phyloP scores from a whole-genome alignment of 2,113 vertebrate genomes.

The Podarcis cretensis region DNA sequence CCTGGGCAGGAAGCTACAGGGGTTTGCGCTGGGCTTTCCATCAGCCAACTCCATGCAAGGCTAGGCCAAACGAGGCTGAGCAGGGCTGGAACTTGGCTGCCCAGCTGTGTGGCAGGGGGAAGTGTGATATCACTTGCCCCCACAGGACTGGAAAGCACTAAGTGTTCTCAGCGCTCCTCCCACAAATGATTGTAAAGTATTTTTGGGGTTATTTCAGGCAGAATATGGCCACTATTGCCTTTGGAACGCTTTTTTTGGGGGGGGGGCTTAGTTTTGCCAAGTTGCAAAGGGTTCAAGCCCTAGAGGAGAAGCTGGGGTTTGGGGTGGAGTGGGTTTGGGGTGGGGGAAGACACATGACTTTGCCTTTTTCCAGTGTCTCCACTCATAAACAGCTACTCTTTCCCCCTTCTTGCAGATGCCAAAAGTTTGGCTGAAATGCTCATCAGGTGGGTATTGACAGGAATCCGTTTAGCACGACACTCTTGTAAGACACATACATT shows the following conservation, averaged over 20 bases:
- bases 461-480: not conserved
- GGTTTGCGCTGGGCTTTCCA: not conserved
- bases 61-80: not conserved
- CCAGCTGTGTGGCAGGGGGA: not conserved
- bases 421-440: constrained; percentile 99
- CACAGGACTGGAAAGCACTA: too few relatives aligned
- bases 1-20: not conserved
- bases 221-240: not conserved
- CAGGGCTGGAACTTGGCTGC: not conserved
- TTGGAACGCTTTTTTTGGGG: not conserved
- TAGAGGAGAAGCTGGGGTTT: not conserved
- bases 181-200: too few relatives aligned
- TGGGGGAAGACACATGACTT: not conserved
- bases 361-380: not conserved
- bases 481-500: too few relatives aligned
- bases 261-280: not conserved
- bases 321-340: too few relatives aligned
- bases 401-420: constrained; percentile 83
- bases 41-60: not conserved
- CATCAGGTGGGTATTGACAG: constrained; percentile 84
- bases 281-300: not conserved
- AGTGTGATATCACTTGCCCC: not conserved
- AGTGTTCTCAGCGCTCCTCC: too few relatives aligned
- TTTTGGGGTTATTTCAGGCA: too few relatives aligned
- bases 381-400: not conserved